Base-by-base conservation (phyloP, 2,888 invertebrate genomes). In the Stenodera caucasica region DNA sequence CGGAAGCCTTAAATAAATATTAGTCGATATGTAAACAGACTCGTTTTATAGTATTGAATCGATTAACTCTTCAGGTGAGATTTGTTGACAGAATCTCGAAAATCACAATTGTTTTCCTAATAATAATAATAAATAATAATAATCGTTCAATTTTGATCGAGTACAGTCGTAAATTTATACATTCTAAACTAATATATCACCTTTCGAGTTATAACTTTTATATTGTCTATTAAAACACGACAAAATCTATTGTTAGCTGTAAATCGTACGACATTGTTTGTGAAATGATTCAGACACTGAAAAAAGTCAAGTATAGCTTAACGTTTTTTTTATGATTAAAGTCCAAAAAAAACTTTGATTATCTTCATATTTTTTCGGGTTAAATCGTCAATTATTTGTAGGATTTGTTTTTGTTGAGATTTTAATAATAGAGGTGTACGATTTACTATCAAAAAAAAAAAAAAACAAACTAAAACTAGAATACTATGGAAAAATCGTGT, bases 181-280 rank as follows among this genome's bases (percentile, higher is more conserved):
- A 55, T 61, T 54, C 58, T 61, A 58, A 61, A 61, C 61, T 58
- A 61, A 61, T 61, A 53, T 58, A 58, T 52, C 45, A 50, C 58
- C 52, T 49, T 58, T 61, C 55, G 53, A 55, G 55, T 33, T 55
- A 57, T 60, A 56, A 60, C 60, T 53, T 58, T 61, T 61, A 58
- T 52, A 61, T 52, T 61, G 61, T 61, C 61, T 55, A 58, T 55
- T 61, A 58, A 61, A 61, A 55, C 37, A 53, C 61, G 29, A 29
- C 58, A 58, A 61, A 61, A 61, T 23, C 58, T 29, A 18, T 53
- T 35, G 52, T 40, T 40, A 26, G 55, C 40, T 33, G 55, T 52
- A 60, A 60, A 56, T 60, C 33, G 55, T 30, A 49, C 37, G 51
- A 29, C 32, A 51, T 49, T 32, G 50, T 33, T 53, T 33, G 12